These are phyloP conservation scores for Drosophila pseudoananassae DNA, from an alignment of 1,140 invertebrate genomes.

Conservation along the genomic window DNA sequence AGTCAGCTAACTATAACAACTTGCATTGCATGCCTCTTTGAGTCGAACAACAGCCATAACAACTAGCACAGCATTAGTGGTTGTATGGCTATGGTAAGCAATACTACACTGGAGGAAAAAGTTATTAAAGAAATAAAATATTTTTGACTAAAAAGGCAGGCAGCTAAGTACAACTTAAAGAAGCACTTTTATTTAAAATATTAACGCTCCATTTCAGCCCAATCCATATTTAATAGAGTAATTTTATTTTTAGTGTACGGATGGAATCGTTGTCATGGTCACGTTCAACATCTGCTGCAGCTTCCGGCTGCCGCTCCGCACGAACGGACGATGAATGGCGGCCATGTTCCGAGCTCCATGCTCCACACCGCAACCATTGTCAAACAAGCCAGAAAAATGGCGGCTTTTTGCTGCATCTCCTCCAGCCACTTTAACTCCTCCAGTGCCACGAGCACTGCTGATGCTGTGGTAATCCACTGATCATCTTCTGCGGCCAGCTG, in stretches of 20 bases:
- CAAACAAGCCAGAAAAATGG: slow-evolving; percentile 80
- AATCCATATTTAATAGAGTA: neutral
- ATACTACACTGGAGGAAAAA: slow-evolving; percentile 13
- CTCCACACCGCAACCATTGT: slow-evolving; percentile 66
- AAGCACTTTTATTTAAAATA: neutral
- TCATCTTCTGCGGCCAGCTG: slow-evolving; percentile 4
- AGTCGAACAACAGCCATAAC: slow-evolving; percentile 70
- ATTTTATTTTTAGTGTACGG: slow-evolving; percentile 5
- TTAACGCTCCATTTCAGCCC: neutral
- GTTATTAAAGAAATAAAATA: neutral
- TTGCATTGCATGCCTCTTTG: slow-evolving; percentile 65
- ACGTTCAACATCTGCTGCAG: slow-evolving; percentile 65
- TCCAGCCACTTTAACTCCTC: slow-evolving; percentile 14
- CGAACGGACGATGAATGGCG: slow-evolving; percentile 68
- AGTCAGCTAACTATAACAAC: slow-evolving; percentile 51
- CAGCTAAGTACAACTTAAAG: too few species aligned
- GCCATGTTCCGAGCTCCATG: slow-evolving; percentile 53
- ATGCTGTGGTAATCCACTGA: slow-evolving; percentile 10
- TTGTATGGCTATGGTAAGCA: slow-evolving; percentile 14
- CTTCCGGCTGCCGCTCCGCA: slow-evolving; percentile 63
- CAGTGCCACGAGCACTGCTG: neutral
- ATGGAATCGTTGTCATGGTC: slow-evolving; percentile 73
- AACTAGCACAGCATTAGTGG: slow-evolving; percentile 74
- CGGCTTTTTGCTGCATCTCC: slow-evolving; percentile 46
- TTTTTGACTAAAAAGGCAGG: too few species aligned